Evolutionary conservation across 2,113 vertebrate genomes (phyloP).

Genomic region (Eudyptes chrysolophus): DNA sequence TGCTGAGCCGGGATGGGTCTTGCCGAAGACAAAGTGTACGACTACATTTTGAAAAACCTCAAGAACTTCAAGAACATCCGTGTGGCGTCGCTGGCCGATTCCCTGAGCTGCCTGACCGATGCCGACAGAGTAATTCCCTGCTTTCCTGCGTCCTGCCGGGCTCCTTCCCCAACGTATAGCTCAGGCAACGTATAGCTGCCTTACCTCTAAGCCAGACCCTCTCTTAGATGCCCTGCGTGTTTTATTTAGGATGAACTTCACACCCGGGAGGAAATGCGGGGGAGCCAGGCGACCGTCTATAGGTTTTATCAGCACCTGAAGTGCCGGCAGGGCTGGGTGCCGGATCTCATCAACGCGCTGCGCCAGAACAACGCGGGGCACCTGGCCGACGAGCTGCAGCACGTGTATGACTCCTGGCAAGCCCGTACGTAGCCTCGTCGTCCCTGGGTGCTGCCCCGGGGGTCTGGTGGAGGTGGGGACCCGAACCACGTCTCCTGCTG

Average conservation of each 20-base stretch:
- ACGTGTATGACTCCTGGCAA: neutral
- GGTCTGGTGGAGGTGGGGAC: neutral
- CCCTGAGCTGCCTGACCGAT: conserved; percentile 37
- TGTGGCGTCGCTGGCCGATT: neutral
- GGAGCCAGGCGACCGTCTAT: neutral
- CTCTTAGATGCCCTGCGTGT: neutral
- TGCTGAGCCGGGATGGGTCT: conserved; percentile 39
- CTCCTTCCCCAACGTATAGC: accelerated
- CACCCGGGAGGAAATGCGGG: conserved; percentile 14
- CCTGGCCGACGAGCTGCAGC: conserved; percentile 42
- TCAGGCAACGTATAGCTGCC: accelerated
- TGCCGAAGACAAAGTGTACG: conserved; percentile 32
- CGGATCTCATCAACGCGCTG: neutral
- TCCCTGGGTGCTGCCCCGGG: accelerated
- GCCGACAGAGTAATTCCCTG: conserved; percentile 1
- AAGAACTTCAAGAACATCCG: neutral
- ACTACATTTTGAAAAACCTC: conserved; percentile 1
- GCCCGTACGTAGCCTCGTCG: neutral
- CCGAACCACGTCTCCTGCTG: accelerated
- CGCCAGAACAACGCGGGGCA: conserved; percentile 19
- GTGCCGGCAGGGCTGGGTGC: conserved; percentile 46
- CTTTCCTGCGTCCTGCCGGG: neutral
- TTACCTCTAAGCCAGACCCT: neutral
- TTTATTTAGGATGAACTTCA: conserved; percentile 48
- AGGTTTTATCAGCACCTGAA: conserved; percentile 37